Evolutionary conservation across 2,113 vertebrate species (phyloP).

Genomic region (Anoura caudifer): DNA sequence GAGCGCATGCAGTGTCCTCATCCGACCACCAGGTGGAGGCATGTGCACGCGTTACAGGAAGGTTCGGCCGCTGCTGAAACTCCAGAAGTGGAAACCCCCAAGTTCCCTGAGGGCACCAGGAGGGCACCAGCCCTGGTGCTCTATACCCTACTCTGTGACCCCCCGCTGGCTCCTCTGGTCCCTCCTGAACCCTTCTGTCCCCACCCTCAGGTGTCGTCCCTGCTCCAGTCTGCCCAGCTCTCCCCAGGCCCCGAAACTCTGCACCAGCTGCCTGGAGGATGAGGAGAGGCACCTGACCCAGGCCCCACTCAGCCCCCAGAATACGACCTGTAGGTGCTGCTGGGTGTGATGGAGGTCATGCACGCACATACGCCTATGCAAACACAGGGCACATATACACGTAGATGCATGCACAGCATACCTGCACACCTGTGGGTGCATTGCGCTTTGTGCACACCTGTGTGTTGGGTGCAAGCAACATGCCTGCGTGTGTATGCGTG

Average conservation of each 20-base stretch:
- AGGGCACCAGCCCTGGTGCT: not conserved
- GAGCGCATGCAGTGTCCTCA: rapidly evolving
- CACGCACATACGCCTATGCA: not conserved
- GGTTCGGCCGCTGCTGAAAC: rapidly evolving
- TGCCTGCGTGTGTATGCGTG: too few species aligned
- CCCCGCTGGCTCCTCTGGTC: not conserved
- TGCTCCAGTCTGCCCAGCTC: not conserved
- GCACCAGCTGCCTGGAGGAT: not conserved
- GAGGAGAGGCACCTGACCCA: not conserved
- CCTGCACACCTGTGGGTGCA: not conserved
- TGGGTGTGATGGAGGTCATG: not conserved
- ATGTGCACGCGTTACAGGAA: not conserved
- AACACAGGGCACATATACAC: not conserved
- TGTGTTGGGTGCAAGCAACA: not conserved
- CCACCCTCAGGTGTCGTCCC: not conserved
- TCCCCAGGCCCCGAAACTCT: not conserved
- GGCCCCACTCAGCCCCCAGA: not conserved
- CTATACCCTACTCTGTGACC: not conserved
- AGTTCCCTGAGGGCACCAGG: too few species aligned
- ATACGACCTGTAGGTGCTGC: not conserved
- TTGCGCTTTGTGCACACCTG: too few species aligned
- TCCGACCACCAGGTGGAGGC: not conserved
- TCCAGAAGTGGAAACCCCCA: not conserved
- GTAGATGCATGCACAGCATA: not conserved
- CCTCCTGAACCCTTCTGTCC: not conserved